Conservation (phyloP, 1,140 invertebrate species). For the Brachionus rubens region DNA sequence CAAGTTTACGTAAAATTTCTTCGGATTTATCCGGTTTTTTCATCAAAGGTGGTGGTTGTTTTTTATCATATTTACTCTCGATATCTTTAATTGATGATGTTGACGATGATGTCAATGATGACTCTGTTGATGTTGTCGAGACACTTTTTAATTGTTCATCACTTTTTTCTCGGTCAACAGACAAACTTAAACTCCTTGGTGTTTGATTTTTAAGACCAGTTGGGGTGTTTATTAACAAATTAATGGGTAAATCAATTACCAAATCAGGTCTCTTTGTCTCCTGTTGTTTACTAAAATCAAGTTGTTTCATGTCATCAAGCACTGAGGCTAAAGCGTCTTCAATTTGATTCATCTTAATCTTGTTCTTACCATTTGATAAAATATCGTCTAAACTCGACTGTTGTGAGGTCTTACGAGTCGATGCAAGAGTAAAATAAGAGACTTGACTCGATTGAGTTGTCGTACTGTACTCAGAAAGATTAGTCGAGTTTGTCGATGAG, state of each 20-base stretch:
- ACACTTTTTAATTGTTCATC: not conserved
- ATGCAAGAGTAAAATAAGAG: not conserved
- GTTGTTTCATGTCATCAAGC: conserved; percentile 37
- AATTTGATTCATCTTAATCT: conserved; percentile 36
- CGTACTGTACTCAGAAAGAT: not conserved
- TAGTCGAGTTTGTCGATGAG: not conserved
- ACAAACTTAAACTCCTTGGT: not conserved
- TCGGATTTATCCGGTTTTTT: conserved; percentile 65
- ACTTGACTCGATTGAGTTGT: not conserved
- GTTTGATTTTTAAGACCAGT: not conserved
- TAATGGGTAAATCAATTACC: conserved; percentile 25
- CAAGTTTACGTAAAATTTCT: conserved; percentile 49
- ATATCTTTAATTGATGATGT: conserved; percentile 4
- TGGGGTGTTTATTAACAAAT: conserved; percentile 1
- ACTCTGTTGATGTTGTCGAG: conserved; percentile 20
- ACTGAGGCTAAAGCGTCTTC: conserved; percentile 44
- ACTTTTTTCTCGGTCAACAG: not conserved
- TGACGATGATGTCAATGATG: conserved; percentile 7
- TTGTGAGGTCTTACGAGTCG: not conserved
- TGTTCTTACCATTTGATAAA: conserved; percentile 15
- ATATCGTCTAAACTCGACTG: conserved; percentile 13
- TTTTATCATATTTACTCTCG: conserved; percentile 3
- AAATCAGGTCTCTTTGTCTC: conserved; percentile 40
- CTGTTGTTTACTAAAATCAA: conserved; percentile 29
- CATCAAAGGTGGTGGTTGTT: conserved; percentile 67